Evolutionary conservation across 2,888 invertebrate genomes (phyloP).

Genomic region (Cephus spinipes): DNA sequence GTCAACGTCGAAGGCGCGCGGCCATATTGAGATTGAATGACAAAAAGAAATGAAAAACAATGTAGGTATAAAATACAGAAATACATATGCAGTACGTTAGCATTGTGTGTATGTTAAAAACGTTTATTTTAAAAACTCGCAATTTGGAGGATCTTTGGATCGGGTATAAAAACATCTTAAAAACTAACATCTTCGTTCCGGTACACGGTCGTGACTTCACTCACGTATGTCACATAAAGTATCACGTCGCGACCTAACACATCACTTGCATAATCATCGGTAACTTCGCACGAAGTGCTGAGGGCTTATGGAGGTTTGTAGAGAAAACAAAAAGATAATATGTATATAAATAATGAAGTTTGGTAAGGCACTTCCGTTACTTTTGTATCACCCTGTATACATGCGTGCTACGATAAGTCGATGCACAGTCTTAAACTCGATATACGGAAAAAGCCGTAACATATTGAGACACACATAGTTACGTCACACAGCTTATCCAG

Average conservation of each 20-base stretch:
- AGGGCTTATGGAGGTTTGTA: conserved; percentile 14
- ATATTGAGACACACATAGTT: background rate
- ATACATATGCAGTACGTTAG: background rate
- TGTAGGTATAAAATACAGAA: background rate
- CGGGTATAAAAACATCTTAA: conserved; percentile 44
- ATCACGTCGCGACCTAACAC: conserved; percentile 23
- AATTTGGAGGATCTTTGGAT: conserved; percentile 50
- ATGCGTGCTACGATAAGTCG: background rate
- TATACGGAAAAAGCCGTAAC: background rate
- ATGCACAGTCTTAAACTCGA: background rate
- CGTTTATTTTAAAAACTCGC: conserved; percentile 49
- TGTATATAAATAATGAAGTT: background rate
- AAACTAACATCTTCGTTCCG: conserved; percentile 29
- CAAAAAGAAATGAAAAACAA: background rate
- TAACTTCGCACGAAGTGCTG: conserved; percentile 10
- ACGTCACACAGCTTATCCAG: background rate
- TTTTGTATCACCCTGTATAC: background rate
- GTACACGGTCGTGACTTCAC: background rate
- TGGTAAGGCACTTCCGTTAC: background rate
- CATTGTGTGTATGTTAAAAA: conserved; percentile 36
- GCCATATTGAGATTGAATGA: background rate
- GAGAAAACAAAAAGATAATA: conserved; percentile 10
- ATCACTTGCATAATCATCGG: conserved; percentile 29
- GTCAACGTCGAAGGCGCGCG: background rate
- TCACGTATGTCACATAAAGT: background rate